phyloP scores from a whole-genome alignment of 2,797 vertebrate genomes.

The Parotocinclus haroldoi region DNA sequence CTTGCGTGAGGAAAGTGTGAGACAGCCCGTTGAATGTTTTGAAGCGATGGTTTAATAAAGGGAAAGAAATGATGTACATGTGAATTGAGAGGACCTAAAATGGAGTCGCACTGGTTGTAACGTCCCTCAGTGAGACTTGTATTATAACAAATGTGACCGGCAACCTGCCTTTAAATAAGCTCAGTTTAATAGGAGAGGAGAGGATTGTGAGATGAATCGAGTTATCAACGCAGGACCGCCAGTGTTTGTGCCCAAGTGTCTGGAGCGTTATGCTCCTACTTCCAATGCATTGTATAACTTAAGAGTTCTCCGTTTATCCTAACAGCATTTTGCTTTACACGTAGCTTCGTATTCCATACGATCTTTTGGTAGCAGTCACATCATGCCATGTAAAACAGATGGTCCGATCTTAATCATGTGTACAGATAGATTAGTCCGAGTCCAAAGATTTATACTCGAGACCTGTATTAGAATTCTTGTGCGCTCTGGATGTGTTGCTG shows the following conservation, averaged over 20 bases:
- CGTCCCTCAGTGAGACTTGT: not conserved
- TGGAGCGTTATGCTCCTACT: too few relatives aligned
- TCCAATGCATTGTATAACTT: too few relatives aligned
- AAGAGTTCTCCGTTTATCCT: too few relatives aligned
- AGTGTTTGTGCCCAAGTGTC: not conserved
- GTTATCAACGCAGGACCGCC: conserved; percentile 35
- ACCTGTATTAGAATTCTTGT: too few relatives aligned
- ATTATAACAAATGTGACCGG: conserved; percentile 1
- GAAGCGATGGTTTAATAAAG: not conserved
- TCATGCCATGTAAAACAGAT: too few relatives aligned
- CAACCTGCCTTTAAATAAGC: conserved; percentile 7
- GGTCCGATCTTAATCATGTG: too few relatives aligned
- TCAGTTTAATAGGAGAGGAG: not conserved
- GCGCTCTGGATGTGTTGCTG: too few relatives aligned
- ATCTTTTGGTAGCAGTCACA: too few relatives aligned
- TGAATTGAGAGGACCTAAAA: not conserved
- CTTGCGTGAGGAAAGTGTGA: conserved; percentile 36
- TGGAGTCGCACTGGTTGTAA: conserved; percentile 7
- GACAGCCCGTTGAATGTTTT: conserved; percentile 25
- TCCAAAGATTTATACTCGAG: too few relatives aligned
- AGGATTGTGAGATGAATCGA: not conserved
- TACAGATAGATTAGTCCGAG: too few relatives aligned
- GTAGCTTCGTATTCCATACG: too few relatives aligned
- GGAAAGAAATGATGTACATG: not conserved
- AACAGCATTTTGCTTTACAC: too few relatives aligned